Evolutionary conservation across 2,113 vertebrate genomes (phyloP).

Genomic region (Etheostoma cragini): DNA sequence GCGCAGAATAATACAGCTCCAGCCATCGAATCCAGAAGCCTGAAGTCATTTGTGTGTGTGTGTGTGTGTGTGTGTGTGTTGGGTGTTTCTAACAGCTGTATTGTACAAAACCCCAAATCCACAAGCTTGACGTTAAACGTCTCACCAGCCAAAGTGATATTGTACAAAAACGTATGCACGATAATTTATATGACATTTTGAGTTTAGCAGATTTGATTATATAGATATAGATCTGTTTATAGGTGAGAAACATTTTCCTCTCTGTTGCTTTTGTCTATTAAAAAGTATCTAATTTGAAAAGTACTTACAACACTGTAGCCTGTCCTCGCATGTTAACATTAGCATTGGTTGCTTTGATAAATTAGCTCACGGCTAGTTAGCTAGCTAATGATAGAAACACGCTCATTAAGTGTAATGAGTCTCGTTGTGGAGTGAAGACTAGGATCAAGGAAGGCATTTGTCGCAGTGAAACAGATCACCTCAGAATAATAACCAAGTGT

Average conservation of each 20-base stretch:
- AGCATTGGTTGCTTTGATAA: not conserved
- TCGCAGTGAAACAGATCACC: constrained; percentile 3
- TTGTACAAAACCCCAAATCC: constrained; percentile 56
- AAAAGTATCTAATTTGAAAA: not conserved
- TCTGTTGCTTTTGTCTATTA: not conserved
- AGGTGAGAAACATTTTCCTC: not conserved
- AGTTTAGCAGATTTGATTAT: too few relatives aligned
- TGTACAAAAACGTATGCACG: too few relatives aligned
- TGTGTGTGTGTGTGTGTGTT: constrained; percentile 33
- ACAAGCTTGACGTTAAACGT: constrained; percentile 49
- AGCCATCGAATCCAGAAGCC: constrained; percentile 48
- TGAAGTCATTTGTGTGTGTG: constrained; percentile 54
- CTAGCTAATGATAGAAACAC: constrained; percentile 23
- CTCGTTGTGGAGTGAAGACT: constrained; percentile 3
- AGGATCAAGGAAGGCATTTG: not conserved
- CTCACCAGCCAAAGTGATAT: constrained; percentile 27
- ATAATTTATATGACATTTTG: too few relatives aligned
- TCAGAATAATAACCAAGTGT: not conserved
- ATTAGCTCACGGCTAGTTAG: constrained; percentile 32
- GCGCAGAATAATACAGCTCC: constrained; percentile 56
- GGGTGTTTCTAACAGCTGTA: constrained; percentile 50
- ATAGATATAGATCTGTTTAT: too few relatives aligned
- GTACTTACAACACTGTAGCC: not conserved
- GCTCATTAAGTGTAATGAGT: constrained; percentile 13
- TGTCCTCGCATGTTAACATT: not conserved